These are phyloP conservation scores for Adineta ricciae DNA, from an alignment of 2,888 invertebrate species.

Conservation along the genomic window DNA sequence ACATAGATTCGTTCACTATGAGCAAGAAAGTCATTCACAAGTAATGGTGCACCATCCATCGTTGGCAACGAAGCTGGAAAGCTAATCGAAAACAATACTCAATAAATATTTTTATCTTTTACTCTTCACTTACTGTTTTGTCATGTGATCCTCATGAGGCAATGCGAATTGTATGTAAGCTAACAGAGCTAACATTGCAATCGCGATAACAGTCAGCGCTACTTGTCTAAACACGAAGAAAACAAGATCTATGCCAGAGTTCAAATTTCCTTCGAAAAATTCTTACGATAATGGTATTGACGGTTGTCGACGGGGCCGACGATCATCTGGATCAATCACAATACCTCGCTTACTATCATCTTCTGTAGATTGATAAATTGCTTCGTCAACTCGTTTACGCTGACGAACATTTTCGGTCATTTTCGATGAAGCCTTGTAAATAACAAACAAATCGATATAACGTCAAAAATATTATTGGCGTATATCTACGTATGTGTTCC, in stretches of 20 bases:
- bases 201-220: neutral
- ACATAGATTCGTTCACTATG: constrained; percentile 3
- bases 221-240: neutral
- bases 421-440: neutral
- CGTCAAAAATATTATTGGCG: neutral
- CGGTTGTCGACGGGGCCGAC: neutral
- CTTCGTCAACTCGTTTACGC: neutral
- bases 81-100: neutral
- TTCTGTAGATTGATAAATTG: neutral
- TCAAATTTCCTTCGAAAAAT: too few species aligned
- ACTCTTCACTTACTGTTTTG: neutral
- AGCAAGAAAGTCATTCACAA: constrained; percentile 6
- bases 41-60: neutral
- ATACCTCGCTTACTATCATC: neutral
- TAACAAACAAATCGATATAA: neutral
- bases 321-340: neutral
- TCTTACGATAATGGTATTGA: neutral
- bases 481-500: neutral
- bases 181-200: neutral
- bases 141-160: neutral
- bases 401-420: neutral
- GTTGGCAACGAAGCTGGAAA: constrained; percentile 1
- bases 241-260: neutral
- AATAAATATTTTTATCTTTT: neutral
- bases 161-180: neutral